Evolutionary conservation across 1,140 invertebrate genomes (phyloP), one percentile per base, ranked within the genome.

Genomic region (Antheraea mylitta): DNA sequence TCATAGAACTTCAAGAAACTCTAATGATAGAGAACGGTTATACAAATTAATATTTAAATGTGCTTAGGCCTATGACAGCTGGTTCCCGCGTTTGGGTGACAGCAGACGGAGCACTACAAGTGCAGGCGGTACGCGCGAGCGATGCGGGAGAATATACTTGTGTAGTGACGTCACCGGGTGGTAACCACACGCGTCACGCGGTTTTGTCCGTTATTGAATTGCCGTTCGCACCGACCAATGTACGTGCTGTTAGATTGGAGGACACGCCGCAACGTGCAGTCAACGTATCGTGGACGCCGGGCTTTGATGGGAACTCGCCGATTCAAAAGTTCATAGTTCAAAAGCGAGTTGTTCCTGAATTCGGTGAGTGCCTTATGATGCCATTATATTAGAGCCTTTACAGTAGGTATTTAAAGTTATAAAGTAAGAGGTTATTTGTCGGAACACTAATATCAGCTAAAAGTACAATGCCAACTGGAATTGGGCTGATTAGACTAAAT

Each of bases 231-330:
- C 98, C 99, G 0, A 96, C 95, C 37, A 97, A 97, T 80, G 96
- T 98, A 0, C 93, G 94, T 75, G 98, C 98, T 0, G 86, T 92
- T 61, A 93, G 97, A 16, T 76, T 96, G 45, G 83, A 95, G 83
- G 85, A 94, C 72, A 76, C 93, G 30, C 78, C 93, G 61, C 94
- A 95, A 74, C 89, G 95, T 62, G 94, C 95, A 13, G 97, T 99
- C 45, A 98, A 99, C 86, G 95, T 99, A 0, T 96, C 95, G 13
- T 99, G 99, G 99, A 96, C 96, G 9, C 96, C 97, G 0, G 97
- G 97, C 11, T 99, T 99, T 91, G 97, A 99, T 93, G 99, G 99
- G 58, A 99, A 99, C 85, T 98, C 97, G 85, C 97, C 97, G 2
- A 97, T 99, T 62, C 94, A 96, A 68, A 98, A 98, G 83, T 99